These are phyloP conservation scores for Schrankia costaestrigalis DNA, from an alignment of 2,888 invertebrate species.

Conservation along the genomic window DNA sequence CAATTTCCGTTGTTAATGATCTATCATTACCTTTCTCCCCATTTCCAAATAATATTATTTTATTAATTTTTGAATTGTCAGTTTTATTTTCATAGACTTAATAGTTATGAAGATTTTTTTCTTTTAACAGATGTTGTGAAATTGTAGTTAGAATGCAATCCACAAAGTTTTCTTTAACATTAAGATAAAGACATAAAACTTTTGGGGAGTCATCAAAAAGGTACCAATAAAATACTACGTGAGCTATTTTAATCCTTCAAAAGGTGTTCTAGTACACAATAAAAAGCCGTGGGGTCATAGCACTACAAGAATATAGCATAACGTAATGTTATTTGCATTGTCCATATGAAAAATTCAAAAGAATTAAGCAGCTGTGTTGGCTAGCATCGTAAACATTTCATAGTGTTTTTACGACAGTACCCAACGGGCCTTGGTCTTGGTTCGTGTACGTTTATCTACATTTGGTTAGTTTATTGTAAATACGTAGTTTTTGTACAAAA, in stretches of 20 bases:
- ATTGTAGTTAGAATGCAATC: too few species aligned
- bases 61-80: too few species aligned
- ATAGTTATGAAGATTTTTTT: too few species aligned
- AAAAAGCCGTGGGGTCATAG: slow-evolving; percentile 9
- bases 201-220: not conserved
- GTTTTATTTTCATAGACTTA: too few species aligned
- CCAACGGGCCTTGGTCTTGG: slow-evolving; percentile 37
- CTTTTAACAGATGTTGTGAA: too few species aligned
- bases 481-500: slow-evolving; percentile 29
- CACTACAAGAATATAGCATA: slow-evolving; percentile 20
- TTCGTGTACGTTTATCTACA: slow-evolving; percentile 33
- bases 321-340: slow-evolving; percentile 36
- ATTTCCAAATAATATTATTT: too few species aligned
- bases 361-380: slow-evolving; percentile 47
- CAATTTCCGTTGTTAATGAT: too few species aligned
- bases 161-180: too few species aligned
- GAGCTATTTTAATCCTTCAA: slow-evolving; percentile 8
- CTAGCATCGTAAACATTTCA: slow-evolving; percentile 54
- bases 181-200: too few species aligned
- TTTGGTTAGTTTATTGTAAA: slow-evolving; percentile 29
- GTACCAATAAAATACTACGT: not conserved
- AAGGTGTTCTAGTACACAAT: slow-evolving; percentile 7
- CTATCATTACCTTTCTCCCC: too few species aligned
- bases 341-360: slow-evolving; percentile 47
- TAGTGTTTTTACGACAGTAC: slow-evolving; percentile 56